Conservation (phyloP, 64 coral and sea anemone species). For the Porites australiensis region DNA sequence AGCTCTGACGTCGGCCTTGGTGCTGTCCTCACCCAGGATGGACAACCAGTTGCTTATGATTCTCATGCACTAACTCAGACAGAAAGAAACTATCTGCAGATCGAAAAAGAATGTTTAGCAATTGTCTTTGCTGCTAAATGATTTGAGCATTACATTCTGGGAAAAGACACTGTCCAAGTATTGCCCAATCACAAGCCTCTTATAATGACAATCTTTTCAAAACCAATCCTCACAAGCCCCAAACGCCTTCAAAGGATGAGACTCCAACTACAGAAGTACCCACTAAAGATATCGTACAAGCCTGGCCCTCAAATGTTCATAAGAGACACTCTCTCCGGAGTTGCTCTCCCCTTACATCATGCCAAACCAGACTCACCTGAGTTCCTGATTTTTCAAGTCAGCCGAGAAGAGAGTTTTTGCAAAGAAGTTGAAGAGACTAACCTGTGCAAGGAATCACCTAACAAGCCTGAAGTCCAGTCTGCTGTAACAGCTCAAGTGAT, state of each 20-base stretch:
- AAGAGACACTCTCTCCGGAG: conserved; percentile 21
- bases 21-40: conserved; percentile 26
- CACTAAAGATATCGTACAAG: conserved; percentile 32
- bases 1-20: conserved; percentile 14
- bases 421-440: background rate
- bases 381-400: background rate
- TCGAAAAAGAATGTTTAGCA: background rate
- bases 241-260: conserved; percentile 58
- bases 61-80: conserved; percentile 2
- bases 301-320: conserved; percentile 49
- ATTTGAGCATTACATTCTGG: conserved; percentile 38
- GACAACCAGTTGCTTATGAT: conserved; percentile 9
- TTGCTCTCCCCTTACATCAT: background rate
- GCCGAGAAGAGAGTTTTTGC: background rate
- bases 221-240: conserved; percentile 13
- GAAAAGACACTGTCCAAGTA: conserved; percentile 11
- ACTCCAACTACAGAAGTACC: conserved; percentile 32
- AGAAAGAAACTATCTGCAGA: conserved; percentile 16
- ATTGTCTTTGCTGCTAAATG: conserved; percentile 18
- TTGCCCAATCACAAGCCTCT: conserved; percentile 35
- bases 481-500: no score
- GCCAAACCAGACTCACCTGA: background rate
- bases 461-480: no score
- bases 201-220: conserved; percentile 25
- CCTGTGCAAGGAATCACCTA: background rate